These are phyloP conservation scores for Alexandromys fortis DNA, from an alignment of 2,113 vertebrate genomes.

Conservation along the genomic window DNA sequence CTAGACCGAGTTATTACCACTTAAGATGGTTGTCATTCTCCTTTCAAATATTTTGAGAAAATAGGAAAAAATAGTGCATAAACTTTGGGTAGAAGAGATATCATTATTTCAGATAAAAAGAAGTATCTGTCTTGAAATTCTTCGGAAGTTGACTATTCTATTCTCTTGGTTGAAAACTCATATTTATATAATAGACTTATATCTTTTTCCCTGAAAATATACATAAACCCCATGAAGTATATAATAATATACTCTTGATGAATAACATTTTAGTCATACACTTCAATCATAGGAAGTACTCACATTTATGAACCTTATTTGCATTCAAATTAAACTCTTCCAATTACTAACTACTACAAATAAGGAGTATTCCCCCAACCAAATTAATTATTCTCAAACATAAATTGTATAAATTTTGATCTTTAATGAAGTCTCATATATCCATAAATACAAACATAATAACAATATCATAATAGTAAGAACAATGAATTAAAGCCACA, in stretches of 20 bases:
- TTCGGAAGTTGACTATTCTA: not conserved
- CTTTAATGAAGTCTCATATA: not conserved
- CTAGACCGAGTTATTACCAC: too few relatives aligned
- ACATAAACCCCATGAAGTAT: not conserved
- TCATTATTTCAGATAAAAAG: not conserved
- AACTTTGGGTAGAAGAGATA: not conserved
- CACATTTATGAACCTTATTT: not conserved
- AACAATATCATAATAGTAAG: not conserved
- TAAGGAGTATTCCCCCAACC: fast-evolving
- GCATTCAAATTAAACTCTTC: not conserved
- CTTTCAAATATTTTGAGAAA: not conserved
- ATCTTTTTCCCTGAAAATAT: not conserved
- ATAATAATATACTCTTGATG: not conserved
- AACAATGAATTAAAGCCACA: not conserved
- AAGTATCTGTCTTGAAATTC: not conserved
- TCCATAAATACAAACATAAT: not conserved
- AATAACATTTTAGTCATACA: too few relatives aligned
- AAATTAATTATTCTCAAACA: not conserved
- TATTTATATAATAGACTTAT: not conserved
- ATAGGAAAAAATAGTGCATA: too few relatives aligned
- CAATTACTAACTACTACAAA: not conserved
- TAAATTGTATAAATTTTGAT: not conserved
- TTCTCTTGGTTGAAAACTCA: not conserved
- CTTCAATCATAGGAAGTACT: not conserved
- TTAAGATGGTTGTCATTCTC: too few relatives aligned